These are phyloP conservation scores for Psophia crepitans DNA, from an alignment of 2,113 vertebrate genomes.

Conservation along the genomic window DNA sequence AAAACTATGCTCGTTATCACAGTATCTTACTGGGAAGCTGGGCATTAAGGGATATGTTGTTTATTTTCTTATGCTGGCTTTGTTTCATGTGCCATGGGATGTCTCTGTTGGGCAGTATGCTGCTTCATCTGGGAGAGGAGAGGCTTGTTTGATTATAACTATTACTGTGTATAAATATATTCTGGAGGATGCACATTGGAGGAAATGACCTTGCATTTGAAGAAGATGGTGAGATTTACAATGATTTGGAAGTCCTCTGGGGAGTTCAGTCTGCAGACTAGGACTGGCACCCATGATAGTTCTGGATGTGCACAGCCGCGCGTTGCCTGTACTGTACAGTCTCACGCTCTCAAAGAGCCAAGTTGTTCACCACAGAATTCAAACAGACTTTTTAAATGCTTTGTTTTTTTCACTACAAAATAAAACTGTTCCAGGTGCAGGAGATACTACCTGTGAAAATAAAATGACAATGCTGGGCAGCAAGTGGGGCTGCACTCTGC, in stretches of 20 bases:
- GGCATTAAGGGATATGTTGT: neutral
- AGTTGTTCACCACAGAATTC: neutral
- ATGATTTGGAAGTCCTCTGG: neutral
- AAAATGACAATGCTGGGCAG: neutral
- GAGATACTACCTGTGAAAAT: constrained; percentile 40
- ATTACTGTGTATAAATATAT: neutral
- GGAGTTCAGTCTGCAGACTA: neutral
- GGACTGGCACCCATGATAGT: neutral
- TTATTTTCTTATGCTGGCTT: neutral
- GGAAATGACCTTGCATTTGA: neutral
- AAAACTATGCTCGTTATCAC: neutral
- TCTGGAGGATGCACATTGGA: neutral
- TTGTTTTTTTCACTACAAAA: neutral
- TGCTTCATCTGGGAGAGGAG: neutral
- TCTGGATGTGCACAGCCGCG: neutral
- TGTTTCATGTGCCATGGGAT: neutral
- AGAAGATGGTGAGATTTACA: neutral
- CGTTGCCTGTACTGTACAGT: neutral
- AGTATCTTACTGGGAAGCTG: neutral
- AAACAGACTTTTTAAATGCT: neutral
- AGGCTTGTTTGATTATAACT: neutral
- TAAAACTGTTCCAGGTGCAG: neutral
- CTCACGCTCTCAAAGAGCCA: neutral
- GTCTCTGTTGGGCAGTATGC: neutral
- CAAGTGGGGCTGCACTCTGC: neutral